A percentile compares a stretch with the other conserved stretches of the same genome.
Conservation (phyloP, 2,113 vertebrate genomes). For the Copsychus sechellarum region DNA sequence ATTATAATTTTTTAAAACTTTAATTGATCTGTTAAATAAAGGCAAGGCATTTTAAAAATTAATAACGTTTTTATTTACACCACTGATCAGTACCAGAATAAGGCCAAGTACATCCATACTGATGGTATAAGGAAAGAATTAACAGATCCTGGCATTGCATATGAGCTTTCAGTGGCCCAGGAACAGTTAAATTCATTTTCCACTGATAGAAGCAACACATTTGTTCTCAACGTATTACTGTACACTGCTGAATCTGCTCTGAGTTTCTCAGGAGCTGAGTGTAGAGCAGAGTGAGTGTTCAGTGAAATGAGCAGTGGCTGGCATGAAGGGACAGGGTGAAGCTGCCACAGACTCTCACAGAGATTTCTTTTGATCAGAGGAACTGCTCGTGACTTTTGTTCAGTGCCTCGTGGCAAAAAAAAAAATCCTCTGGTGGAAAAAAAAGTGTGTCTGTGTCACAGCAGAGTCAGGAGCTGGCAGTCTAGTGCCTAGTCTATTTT, state of each 20-base stretch:
- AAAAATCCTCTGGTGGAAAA: neutral
- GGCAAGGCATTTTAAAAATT: neutral
- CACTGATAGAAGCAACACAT: neutral
- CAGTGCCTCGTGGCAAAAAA: neutral
- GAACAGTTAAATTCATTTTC: slow-evolving; percentile 6
- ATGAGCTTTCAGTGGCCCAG: neutral
- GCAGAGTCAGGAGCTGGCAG: slow-evolving; percentile 19
- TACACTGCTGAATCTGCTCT: neutral
- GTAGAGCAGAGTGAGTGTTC: neutral
- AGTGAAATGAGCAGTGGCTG: slow-evolving; percentile 16
- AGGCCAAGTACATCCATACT: neutral
- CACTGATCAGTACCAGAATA: neutral
- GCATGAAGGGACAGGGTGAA: slow-evolving; percentile 8
- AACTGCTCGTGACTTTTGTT: slow-evolving; percentile 49
- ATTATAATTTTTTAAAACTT: neutral
- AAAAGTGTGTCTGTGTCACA: neutral
- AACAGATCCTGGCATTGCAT: neutral
- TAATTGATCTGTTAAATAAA: neutral
- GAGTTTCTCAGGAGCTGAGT: neutral
- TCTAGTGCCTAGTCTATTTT: neutral
- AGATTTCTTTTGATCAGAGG: slow-evolving; percentile 47
- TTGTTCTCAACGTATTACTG: neutral
- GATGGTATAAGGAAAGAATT: neutral
- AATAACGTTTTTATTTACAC: neutral
- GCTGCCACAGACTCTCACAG: neutral